A percentile compares a stretch with the other conserved stretches of the same genome.
phyloP scores from a whole-genome alignment of 2,797 vertebrate genomes.

The Presbytis comata region DNA sequence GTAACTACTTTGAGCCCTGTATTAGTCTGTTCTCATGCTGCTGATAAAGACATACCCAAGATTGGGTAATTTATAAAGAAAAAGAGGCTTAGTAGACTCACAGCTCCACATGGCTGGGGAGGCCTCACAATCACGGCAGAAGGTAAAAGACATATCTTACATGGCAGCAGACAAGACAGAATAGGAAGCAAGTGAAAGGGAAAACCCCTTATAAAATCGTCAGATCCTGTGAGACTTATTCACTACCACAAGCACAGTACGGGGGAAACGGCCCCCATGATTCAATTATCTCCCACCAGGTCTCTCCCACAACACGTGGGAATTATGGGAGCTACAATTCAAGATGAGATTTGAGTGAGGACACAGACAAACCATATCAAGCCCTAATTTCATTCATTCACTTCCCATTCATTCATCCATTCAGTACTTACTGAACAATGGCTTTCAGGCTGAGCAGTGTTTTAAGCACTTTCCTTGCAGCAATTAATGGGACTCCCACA shows the following conservation, averaged over 20 bases:
- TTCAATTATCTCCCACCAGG: background rate
- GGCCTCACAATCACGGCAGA: background rate
- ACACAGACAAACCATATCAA: background rate
- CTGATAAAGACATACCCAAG: background rate
- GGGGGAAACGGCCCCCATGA: background rate
- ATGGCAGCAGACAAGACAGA: background rate
- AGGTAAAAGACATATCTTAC: background rate
- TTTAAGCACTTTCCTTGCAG: background rate
- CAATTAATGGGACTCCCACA: background rate
- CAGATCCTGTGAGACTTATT: background rate
- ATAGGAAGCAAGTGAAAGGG: background rate
- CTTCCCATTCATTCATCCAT: background rate
- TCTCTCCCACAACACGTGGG: background rate
- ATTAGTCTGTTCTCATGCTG: background rate
- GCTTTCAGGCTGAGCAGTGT: background rate
- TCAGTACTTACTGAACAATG: background rate
- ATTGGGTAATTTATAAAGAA: background rate
- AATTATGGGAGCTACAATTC: background rate
- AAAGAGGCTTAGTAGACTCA: background rate
- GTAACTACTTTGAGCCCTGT: background rate
- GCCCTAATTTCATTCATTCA: background rate
- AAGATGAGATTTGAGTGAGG: background rate
- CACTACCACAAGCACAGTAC: background rate
- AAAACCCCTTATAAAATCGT: background rate
- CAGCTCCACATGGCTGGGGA: background rate